phyloP scores from a whole-genome alignment of 2,888 invertebrate genomes.

The Ypsolopha scabrella region DNA sequence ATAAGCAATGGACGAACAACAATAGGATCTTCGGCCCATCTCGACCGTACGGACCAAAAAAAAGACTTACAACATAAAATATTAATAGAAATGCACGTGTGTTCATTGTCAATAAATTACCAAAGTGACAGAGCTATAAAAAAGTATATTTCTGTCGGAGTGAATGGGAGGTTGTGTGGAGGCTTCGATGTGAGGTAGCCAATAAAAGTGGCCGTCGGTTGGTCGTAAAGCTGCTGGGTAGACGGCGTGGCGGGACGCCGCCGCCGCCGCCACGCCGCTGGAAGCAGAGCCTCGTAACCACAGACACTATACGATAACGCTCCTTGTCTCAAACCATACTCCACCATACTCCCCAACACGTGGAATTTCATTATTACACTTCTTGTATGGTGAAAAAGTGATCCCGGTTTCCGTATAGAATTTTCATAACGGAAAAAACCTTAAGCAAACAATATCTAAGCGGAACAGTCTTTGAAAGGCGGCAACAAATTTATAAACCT shows the following conservation, averaged over 20 bases:
- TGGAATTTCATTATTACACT: too few relatives aligned
- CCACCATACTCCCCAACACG: too few relatives aligned
- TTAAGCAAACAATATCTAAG: too few relatives aligned
- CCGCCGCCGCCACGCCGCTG: slow-evolving; percentile 25
- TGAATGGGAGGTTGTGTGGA: slow-evolving; percentile 65
- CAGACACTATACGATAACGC: slow-evolving; percentile 3
- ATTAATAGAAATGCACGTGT: slow-evolving; percentile 70
- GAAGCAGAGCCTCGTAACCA: slow-evolving; percentile 18
- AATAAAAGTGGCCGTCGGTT: slow-evolving; percentile 64
- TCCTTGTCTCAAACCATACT: too few relatives aligned
- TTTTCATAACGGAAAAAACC: background rate
- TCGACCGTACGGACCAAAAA: slow-evolving; percentile 33
- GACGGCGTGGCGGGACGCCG: slow-evolving; percentile 65
- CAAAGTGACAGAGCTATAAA: slow-evolving; percentile 67
- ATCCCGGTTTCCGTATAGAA: background rate
- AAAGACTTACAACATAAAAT: slow-evolving; percentile 64
- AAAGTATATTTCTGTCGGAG: slow-evolving; percentile 65
- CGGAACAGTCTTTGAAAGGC: too few relatives aligned
- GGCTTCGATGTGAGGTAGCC: slow-evolving; percentile 65
- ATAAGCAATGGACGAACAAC: slow-evolving; percentile 32
- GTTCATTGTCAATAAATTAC: slow-evolving; percentile 71
- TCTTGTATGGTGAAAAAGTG: background rate
- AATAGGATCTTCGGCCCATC: slow-evolving; percentile 30
- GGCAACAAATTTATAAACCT: too few relatives aligned
- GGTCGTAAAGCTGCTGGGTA: slow-evolving; percentile 61